Evolutionary conservation across 2,113 vertebrate species (phyloP).

Genomic region (Thamnaconus septentrionalis): DNA sequence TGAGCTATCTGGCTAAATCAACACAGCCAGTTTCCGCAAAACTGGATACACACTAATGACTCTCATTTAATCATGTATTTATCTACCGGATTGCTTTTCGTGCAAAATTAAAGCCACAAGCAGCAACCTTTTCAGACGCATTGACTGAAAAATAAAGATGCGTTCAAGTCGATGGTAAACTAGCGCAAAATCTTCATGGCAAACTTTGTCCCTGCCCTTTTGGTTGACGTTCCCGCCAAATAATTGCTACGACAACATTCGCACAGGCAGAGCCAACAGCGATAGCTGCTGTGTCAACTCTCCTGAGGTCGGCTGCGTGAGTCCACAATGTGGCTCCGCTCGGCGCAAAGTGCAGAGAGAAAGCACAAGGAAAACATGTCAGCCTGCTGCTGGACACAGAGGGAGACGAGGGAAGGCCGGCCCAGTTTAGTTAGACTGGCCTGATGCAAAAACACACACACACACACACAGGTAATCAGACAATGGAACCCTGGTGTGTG

Average conservation of each 20-base stretch:
- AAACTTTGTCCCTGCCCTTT: background rate
- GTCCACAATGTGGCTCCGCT: slow-evolving; percentile 31
- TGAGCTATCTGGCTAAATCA: slow-evolving; percentile 21
- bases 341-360: slow-evolving; percentile 24
- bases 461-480: slow-evolving; percentile 4
- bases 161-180: too few species aligned
- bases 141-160: too few species aligned
- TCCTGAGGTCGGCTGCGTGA: slow-evolving; percentile 24
- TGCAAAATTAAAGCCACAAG: background rate
- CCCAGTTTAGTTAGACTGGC: slow-evolving; percentile 10
- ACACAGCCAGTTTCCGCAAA: slow-evolving; percentile 7
- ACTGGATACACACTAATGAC: background rate
- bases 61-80: background rate
- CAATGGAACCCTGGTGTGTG: too few species aligned
- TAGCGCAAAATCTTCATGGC: too few species aligned
- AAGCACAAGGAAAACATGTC: slow-evolving; percentile 65
- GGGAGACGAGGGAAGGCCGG: slow-evolving; percentile 24
- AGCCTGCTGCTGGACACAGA: slow-evolving; percentile 36
- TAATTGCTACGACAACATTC: slow-evolving; percentile 34
- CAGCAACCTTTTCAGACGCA: too few species aligned
- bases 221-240: background rate
- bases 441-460: slow-evolving; percentile 8
- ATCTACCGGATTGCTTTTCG: background rate
- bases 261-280: slow-evolving; percentile 38
- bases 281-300: slow-evolving; percentile 34